These are phyloP conservation scores for Acrobasis consociella DNA, from an alignment of 2,888 invertebrate species.

Conservation along the genomic window DNA sequence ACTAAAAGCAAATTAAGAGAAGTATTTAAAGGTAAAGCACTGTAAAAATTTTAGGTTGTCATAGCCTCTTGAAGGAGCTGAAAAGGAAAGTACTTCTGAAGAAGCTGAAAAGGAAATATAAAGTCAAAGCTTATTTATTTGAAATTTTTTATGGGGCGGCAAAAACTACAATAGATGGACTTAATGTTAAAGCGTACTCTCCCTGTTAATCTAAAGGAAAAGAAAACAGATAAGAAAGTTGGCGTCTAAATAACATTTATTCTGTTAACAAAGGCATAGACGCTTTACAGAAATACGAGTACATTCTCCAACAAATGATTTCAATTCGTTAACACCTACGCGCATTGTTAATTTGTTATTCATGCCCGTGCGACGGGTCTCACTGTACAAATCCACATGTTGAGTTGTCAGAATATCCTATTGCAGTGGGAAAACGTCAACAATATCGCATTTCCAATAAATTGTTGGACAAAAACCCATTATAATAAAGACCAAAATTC, in stretches of 20 bases:
- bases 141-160: no score
- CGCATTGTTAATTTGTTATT: neutral
- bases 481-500: conserved; percentile 61
- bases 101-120: neutral
- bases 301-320: neutral
- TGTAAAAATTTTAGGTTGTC: no score
- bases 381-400: conserved; percentile 2
- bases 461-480: conserved; percentile 49
- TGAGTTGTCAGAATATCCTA: conserved; percentile 19
- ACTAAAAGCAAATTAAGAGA: no score
- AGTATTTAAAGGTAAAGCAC: no score
- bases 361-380: neutral
- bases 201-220: no score
- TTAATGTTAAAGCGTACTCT: no score
- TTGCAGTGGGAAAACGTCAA: conserved; percentile 23
- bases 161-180: no score
- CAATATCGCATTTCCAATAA: conserved; percentile 60
- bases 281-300: neutral
- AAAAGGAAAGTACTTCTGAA: no score
- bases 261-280: neutral
- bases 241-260: no score
- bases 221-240: no score
- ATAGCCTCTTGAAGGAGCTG: no score
- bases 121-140: neutral
- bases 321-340: conserved; percentile 11